A percentile compares a stretch with the other conserved stretches of the same genome.
Conservation (phyloP, 2,113 vertebrate genomes). For the Pachyramphus minor region DNA sequence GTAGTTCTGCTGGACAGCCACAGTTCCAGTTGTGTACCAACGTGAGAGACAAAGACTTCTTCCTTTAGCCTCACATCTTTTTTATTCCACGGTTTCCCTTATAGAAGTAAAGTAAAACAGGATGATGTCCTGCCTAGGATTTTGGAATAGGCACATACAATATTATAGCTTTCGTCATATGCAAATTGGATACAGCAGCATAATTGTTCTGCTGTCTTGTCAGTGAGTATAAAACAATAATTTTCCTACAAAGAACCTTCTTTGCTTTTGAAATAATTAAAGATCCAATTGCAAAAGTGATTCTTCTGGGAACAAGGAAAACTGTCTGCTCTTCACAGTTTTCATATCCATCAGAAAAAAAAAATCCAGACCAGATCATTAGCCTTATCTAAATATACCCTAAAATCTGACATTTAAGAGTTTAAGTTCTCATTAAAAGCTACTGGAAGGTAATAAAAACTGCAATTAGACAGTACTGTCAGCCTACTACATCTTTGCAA, state of each 20-base stretch:
- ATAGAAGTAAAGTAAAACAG: background rate
- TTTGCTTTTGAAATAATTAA: background rate
- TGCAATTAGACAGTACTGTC: background rate
- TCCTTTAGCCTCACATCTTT: background rate
- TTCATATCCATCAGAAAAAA: background rate
- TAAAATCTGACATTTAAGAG: constrained; percentile 38
- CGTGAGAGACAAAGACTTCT: background rate
- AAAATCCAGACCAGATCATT: constrained; percentile 10
- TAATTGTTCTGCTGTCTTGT: background rate
- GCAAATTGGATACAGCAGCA: background rate
- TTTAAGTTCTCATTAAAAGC: constrained; percentile 39
- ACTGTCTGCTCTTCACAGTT: background rate
- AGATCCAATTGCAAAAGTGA: background rate
- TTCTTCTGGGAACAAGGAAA: background rate
- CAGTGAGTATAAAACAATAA: background rate
- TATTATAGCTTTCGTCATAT: background rate
- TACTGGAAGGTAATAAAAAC: constrained; percentile 33
- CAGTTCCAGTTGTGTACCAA: background rate
- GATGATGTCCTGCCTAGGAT: background rate
- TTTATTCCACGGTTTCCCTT: background rate
- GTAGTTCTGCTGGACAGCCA: background rate
- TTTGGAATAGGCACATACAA: background rate
- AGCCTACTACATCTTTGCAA: background rate
- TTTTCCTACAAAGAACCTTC: background rate
- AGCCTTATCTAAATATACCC: constrained; percentile 29